Evolutionary conservation across 2,888 invertebrate species (phyloP), one percentile per base, ranked within the genome.

Genomic region (Julus scanicus): DNA sequence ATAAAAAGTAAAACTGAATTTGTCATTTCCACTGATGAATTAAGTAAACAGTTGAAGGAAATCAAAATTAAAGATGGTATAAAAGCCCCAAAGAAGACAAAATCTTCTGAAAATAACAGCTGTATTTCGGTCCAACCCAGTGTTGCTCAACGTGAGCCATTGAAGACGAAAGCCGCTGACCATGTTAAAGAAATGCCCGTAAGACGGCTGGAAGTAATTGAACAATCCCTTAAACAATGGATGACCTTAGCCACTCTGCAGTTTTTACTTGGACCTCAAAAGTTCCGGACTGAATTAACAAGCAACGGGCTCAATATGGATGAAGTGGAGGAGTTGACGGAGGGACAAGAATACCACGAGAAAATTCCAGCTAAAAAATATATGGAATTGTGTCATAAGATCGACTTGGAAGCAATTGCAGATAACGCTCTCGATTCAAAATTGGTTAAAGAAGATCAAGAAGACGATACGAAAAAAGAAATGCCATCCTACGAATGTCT

Each of bases 371-470:
- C 17, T 4, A 1, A 29, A 44, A 86, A 49, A 86, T 44, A 48
- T 49, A 48, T 44, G 37, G 44, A 48, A 20, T 53, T 86, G 29
- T 49, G 86, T 20, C 44, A n/a, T 17, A 86, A 86, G n/a, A 20
- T 86, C 15, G 86, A 86, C 29, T 49, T 48, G 40, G 49, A 86
- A n/a, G 86, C 40, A 49, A 39, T 53, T 89, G 89, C 44, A 88
- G 89, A 37, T 87, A 63, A 17, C 49, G 88, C 57, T 86, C 53
- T 84, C 85, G 89, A 57, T 88, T 87, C 39, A 89, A 89, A 87
- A 86, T 89, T 83, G 88, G 89, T 86, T 86, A 89, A 57, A 89
- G 89, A 87, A 53, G 57, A 9, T 20, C 37, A 37, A 49, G 86
- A 86, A 17, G 20, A 37, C 17, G 3, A 29, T n/a, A 49, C n/a